Conservation (phyloP, 64 coral and sea anemone genomes). For the Montipora efflorescens region DNA sequence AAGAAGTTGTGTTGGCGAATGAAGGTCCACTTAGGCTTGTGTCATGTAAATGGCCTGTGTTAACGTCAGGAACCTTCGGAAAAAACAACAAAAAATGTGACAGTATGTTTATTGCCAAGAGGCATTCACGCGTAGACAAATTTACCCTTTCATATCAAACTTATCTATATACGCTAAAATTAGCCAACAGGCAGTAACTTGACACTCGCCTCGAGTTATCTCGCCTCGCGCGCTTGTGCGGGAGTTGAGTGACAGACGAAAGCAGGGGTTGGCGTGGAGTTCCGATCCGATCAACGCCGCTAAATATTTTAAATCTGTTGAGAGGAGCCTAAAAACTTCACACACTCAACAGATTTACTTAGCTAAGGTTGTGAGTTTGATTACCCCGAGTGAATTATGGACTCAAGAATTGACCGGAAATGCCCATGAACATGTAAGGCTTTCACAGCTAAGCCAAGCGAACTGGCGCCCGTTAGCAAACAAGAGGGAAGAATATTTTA, state of each 20-base stretch:
- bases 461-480: constrained; percentile 32
- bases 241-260: constrained; percentile 69
- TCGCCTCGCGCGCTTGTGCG: not conserved
- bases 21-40: constrained; percentile 37
- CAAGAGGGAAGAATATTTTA: constrained; percentile 34
- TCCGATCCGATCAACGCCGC: constrained; percentile 11
- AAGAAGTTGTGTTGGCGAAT: constrained; percentile 11
- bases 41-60: constrained; percentile 23
- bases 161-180: constrained; percentile 63
- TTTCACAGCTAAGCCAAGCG: not conserved
- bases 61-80: constrained; percentile 80
- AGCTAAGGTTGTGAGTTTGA: constrained; percentile 8
- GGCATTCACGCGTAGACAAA: constrained; percentile 79
- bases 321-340: not conserved
- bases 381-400: not conserved
- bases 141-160: constrained; percentile 63
- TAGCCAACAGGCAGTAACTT: constrained; percentile 66
- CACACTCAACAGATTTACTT: constrained; percentile 36
- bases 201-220: constrained; percentile 49
- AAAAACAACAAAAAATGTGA: constrained; percentile 69
- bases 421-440: not conserved
- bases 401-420: constrained; percentile 19
- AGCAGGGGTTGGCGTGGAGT: not conserved
- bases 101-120: constrained; percentile 63
- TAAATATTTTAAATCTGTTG: not conserved